phyloP scores from a whole-genome alignment of 2,888 invertebrate genomes.

The Bursaphelenchus okinawaensis region DNA sequence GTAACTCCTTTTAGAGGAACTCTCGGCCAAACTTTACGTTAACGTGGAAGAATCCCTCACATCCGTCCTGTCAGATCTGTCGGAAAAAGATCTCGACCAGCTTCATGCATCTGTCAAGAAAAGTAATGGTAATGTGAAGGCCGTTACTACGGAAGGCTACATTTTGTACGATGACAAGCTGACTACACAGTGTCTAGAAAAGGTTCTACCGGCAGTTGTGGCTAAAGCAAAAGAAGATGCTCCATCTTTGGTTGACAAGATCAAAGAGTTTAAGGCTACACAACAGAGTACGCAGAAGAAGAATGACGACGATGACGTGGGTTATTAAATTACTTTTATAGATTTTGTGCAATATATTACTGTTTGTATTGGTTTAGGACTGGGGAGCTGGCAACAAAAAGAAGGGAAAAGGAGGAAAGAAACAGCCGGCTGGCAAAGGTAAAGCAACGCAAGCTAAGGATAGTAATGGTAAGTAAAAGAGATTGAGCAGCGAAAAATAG shows the following conservation, averaged over 20 bases:
- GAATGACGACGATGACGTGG: conserved; percentile 23
- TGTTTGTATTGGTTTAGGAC: conserved; percentile 21
- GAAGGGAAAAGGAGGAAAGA: conserved; percentile 35
- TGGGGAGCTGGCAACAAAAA: conserved; percentile 31
- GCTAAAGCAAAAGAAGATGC: conserved; percentile 37
- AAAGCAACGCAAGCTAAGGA: too few species aligned
- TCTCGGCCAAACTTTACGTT: conserved; percentile 11
- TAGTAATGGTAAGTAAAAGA: too few species aligned
- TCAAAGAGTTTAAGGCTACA: conserved; percentile 25
- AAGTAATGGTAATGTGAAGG: neutral
- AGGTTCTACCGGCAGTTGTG: conserved; percentile 27
- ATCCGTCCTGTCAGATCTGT: neutral
- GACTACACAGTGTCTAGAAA: conserved; percentile 26
- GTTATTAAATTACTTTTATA: conserved; percentile 8
- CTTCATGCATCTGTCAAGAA: conserved; percentile 5
- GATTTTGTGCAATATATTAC: neutral
- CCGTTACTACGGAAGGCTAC: conserved; percentile 13
- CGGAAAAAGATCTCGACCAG: neutral
- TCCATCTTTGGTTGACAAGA: conserved; percentile 21
- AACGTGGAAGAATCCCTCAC: conserved; percentile 15
- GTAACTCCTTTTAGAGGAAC: too few species aligned
- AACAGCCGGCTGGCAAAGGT: conserved; percentile 20
- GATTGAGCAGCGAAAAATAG: neutral
- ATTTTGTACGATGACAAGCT: conserved; percentile 30
- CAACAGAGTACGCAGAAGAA: conserved; percentile 11